Base-by-base conservation (phyloP, 2,888 invertebrate species). In the Euproctis similis region DNA sequence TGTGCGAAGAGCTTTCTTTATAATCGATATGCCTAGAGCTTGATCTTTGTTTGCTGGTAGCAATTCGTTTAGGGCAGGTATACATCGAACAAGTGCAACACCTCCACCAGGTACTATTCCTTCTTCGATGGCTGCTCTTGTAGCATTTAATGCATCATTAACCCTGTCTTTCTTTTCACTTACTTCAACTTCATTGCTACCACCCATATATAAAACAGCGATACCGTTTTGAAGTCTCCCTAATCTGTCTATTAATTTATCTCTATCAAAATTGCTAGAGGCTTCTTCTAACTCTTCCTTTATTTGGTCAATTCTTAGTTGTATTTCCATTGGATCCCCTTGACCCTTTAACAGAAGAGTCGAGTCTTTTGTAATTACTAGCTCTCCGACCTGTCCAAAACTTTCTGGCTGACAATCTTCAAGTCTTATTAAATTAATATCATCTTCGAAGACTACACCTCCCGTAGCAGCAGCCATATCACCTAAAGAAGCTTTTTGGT, bases 81-180 rank as follows among this genome's bases (percentile, higher is more conserved):
- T 88, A 68, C 95, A 94, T 41, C 95, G 87, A 12, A 98, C 74
- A 8, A 97, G 87, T 24, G 97, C 97, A 46, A 92, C 90, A 32
- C 96, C 96, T 70, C 97, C 97, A 37, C 97, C 97, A 33, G 97
- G 94, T 40, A 97, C 97, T 60, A 98, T 95, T 24, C 97, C 97
- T 84, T 97, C 97, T 67, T 96, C 94, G 37, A 97, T 92, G 17
- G 97, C 97, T 28, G 97, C 97, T 25, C 95, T 87, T 1, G 97
- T 97, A 13, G 97, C 97, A 69, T 96, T 95, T 4, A 98, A 85
- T 1, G 97, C 97, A 77, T 97, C 97, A 58, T 94, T 94, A 1
- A 97, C 95, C 24, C 97, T 87, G 68, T 98, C 97, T 74, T 97
- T 97, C 81, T 96, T 97, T 80, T 97, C 97, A 58, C 93, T 95